Conservation (phyloP, 2,797 vertebrate species). For the Pachyuromys duprasi region DNA sequence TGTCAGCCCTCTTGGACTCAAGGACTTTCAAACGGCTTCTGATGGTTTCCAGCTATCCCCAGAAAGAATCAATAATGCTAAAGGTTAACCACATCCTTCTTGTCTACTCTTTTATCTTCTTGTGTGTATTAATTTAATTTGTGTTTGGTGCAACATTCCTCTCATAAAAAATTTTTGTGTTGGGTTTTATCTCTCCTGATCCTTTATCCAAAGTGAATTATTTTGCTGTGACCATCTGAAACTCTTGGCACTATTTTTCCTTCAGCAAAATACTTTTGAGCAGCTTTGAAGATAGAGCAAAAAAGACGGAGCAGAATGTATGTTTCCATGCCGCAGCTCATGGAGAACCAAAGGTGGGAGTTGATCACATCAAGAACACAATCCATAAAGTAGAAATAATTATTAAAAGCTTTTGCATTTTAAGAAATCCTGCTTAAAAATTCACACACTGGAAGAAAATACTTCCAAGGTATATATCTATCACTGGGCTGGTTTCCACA, state of each 20-base stretch:
- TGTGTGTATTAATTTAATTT: conserved; percentile 8
- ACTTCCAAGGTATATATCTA: conserved; percentile 36
- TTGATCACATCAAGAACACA: background rate
- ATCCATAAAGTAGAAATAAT: conserved; percentile 6
- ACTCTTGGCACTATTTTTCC: background rate
- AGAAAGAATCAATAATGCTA: background rate
- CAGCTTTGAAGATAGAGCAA: background rate
- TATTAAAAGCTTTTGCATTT: background rate
- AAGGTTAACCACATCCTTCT: background rate
- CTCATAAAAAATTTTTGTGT: background rate
- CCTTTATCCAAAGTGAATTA: conserved; percentile 2
- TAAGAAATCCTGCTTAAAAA: background rate
- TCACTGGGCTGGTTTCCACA: background rate
- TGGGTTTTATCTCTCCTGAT: background rate
- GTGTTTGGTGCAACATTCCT: background rate
- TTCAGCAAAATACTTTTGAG: background rate
- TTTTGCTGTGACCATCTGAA: background rate
- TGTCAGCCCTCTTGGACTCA: background rate
- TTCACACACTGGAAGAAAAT: conserved; percentile 27
- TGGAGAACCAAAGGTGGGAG: background rate
- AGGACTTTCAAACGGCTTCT: background rate
- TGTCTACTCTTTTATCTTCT: background rate
- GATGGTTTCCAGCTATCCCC: background rate
- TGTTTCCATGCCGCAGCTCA: background rate
- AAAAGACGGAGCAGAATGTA: background rate